Base-by-base conservation (phyloP, 2,797 vertebrate genomes). In the Neostethus bicornis region DNA sequence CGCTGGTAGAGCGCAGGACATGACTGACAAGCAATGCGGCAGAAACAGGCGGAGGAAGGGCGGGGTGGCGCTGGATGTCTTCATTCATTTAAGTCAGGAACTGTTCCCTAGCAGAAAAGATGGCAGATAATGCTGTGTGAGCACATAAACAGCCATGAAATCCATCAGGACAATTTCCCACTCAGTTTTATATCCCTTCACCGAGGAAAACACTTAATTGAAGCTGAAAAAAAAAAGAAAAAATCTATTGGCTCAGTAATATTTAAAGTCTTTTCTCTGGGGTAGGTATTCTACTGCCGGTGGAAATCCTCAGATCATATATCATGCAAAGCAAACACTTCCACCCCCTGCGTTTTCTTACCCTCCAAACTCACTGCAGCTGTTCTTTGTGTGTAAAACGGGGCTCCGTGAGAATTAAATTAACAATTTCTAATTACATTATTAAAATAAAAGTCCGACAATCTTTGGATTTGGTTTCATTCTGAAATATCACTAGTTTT, bases 21-120 rank as follows among this genome's bases (percentile, higher is more conserved):
- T 63, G 77, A 79, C 37, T 79, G 80, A 83, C 73, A 80, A 24
- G 75, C 82, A 61, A 66, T 83, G 85, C 81, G 41, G 80, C 85
- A 84, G 69, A 73, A 70, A 35, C 46, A 11, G 16, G 12, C 48
- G 48, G 63, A 45, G 55, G 34, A 17, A 11, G 51, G 13, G 4
- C 23, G 61, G 72, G 83, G 76, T 66, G 79, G 74, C 64, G 73
- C 61, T 9, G 41, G 35, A 52, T 19, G 60, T 79, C 73, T 79
- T 43, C 3, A 43, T 70, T 68, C 51, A 52, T 64, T 61, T 42
- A 50, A 20, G 49, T 76, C 55, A 4, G 42, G 21, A n/a, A 25
- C 58, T 34, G 59, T 48, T 64, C 59, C n/a, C 49, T 3, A n/a
- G 51, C 57, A 31, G 8, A 45, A 31, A 31, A 14, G 13, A 29